Evolutionary conservation across 1,140 invertebrate genomes (phyloP), one percentile per base, ranked within the genome.

Genomic region (Achatina immaculata): DNA sequence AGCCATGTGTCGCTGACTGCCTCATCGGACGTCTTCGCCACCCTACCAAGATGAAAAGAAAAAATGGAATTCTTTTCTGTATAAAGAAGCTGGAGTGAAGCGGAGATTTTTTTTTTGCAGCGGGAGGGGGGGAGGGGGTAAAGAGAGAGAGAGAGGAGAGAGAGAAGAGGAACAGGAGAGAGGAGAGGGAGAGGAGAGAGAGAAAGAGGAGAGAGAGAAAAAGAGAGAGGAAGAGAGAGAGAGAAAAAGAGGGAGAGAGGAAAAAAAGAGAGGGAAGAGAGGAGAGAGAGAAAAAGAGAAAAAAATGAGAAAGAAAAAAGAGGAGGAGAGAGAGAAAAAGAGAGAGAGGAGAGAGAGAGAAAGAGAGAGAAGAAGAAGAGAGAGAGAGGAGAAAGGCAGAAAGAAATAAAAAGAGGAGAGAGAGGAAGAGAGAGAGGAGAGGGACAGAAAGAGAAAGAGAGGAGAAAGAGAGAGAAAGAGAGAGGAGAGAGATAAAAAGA

Each of bases 401-500:
- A 62, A 43, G 62, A 42, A 65, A 62, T 45, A 55, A 42, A 42
- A 28, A 38, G 40, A 42, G 42, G 71, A 65, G 58, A 71, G 77
- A 65, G 48, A 45, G 65, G 36, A 19, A 48, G 48, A 51, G 48
- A 51, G 48, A 51, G 48, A 51, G 48, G 80, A 69, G 72, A 28
- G 80, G 36, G 58, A 68, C 38, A 42, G 34, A 28, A 21, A 68
- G 51, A 1, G 58, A 78, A 45, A 36, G 0, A 14, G 28, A 0
- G 31, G 9, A 31, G 51, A 51, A 43, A 51, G 45, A 74, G 45
- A 68, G 31, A 73, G 34, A 28, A 42, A 48, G 42, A 48, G 43
- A 48, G 68, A 36, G 45, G n/a, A 68, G 66, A 58, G 72, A 42
- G 66, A 28, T 28, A 51, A 76, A 34, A 55, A 62, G 31, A 66